A percentile compares a stretch with the other conserved stretches of the same genome.
These are phyloP conservation scores for Galeopterus variegatus DNA, from an alignment of 2,113 vertebrate genomes.

Conservation along the genomic window DNA sequence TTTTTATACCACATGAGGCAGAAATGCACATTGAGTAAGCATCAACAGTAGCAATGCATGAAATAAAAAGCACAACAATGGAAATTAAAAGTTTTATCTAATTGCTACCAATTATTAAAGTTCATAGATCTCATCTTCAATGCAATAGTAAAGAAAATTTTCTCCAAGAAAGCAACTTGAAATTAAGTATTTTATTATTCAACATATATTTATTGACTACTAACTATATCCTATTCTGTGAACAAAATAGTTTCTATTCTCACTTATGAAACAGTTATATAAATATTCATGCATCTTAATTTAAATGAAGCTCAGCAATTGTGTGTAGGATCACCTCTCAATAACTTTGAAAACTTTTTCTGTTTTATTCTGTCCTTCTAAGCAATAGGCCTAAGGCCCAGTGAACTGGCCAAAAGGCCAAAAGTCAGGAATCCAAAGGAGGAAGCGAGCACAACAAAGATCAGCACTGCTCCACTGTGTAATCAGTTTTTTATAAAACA, in stretches of 20 bases:
- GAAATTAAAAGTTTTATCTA: not conserved
- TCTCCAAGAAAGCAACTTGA: not conserved
- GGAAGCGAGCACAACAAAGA: not conserved
- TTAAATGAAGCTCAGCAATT: not conserved
- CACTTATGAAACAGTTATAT: not conserved
- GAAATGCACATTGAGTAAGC: not conserved
- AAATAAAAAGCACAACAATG: not conserved
- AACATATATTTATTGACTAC: not conserved
- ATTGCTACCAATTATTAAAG: not conserved
- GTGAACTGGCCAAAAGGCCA: not conserved
- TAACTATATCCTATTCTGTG: not conserved
- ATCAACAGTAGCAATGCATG: not conserved
- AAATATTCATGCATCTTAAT: not conserved
- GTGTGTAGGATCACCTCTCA: not conserved
- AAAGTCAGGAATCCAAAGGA: not conserved
- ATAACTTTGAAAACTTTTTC: not conserved
- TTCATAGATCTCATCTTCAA: not conserved
- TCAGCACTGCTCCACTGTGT: not conserved
- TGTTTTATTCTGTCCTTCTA: not conserved
- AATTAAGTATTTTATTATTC: not conserved
- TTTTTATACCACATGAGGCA: not conserved
- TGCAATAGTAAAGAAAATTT: not conserved
- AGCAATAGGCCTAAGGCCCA: not conserved
- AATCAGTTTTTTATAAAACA: not conserved
- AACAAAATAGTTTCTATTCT: slow-evolving; percentile 1